phyloP scores from a whole-genome alignment of 2,888 invertebrate species.

The Drosophila pseudotalamancana region DNA sequence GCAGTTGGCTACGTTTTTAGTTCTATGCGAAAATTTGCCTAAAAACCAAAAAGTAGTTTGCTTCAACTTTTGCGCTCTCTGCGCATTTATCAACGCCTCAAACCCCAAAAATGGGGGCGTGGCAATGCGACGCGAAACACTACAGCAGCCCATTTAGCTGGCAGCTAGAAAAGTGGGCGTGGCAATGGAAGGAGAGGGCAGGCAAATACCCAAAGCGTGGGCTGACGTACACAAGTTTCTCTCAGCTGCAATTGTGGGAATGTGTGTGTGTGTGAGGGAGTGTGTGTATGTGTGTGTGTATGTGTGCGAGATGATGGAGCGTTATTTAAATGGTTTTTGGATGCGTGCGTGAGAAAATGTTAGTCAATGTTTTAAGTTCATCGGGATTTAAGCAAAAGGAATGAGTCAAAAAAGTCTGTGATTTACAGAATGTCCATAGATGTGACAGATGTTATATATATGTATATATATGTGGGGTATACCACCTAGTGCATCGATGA shows the following conservation, averaged over 20 bases:
- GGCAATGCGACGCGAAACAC: constrained; percentile 24
- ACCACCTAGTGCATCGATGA: too few species aligned
- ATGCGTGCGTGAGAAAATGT: constrained; percentile 74
- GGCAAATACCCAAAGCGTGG: constrained; percentile 14
- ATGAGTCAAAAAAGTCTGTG: constrained; percentile 4
- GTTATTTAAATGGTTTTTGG: constrained; percentile 76
- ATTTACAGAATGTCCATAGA: too few species aligned
- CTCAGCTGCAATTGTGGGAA: neutral
- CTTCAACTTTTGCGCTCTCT: constrained; percentile 65
- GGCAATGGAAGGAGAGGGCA: neutral
- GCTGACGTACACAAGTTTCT: constrained; percentile 63
- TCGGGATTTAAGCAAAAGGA: neutral
- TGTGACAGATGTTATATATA: too few species aligned
- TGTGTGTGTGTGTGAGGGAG: neutral
- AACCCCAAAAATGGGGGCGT: constrained; percentile 13
- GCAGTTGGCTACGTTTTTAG: constrained; percentile 72
- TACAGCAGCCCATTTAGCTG: constrained; percentile 42
- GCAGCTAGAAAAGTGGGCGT: neutral
- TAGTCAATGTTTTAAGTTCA: constrained; percentile 42
- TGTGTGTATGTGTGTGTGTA: constrained; percentile 14
- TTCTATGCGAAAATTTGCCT: constrained; percentile 77
- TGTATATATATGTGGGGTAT: too few species aligned
- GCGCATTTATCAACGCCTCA: constrained; percentile 78
- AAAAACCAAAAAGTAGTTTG: constrained; percentile 79
- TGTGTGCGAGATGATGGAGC: constrained; percentile 68